Base-by-base conservation (phyloP, 2,797 vertebrate species). In the Premnoplex brunnescens region DNA sequence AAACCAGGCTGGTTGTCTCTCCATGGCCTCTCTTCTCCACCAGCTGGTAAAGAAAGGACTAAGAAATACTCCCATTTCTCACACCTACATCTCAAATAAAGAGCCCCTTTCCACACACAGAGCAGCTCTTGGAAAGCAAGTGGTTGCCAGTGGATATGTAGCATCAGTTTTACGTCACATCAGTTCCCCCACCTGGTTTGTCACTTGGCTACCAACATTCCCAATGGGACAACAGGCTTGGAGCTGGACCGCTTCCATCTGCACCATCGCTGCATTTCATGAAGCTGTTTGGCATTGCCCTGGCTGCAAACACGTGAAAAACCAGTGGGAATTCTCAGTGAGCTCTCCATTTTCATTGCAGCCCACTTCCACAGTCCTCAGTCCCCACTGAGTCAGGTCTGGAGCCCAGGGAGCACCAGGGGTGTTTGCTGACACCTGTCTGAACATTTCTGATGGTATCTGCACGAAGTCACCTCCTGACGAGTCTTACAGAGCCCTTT, bases 31-130 rank as follows among this genome's bases (percentile, higher is more conserved):
- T 52, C 56, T 30, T 28, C 19, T 44, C 46, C 7, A 74, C 37
- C 10, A 44, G 26, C 0, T 27, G 17, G 24, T 24, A 8, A 77
- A 77, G 60, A 64, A 60, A 48, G 32, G 43, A 39, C 44, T 51
- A 14, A 14, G 10, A 54, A 52, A 28, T 2, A 44, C 1, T 26
- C 6, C 4, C 9, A 4, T 59, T 55, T 54, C 54, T 54, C 36
- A 30, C 39, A 24, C 7, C 11, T 12, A 20, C 7, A 9, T 10
- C 56, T 51, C 34, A 91, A 60, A 39, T 6, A 60, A 59, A 79
- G 34, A 79, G 36, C 48, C 8, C 6, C 5, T 41, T 58, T 20
- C 20, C n/a, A 20, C 39, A 27, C 0, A 0, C 0, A 13, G 14
- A 69, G 28, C 48, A 69, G 51, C 27, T 84, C 51, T 36, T 83